These are phyloP conservation scores for Cactoblastis cactorum DNA, from an alignment of 2,888 invertebrate species.

Conservation along the genomic window DNA sequence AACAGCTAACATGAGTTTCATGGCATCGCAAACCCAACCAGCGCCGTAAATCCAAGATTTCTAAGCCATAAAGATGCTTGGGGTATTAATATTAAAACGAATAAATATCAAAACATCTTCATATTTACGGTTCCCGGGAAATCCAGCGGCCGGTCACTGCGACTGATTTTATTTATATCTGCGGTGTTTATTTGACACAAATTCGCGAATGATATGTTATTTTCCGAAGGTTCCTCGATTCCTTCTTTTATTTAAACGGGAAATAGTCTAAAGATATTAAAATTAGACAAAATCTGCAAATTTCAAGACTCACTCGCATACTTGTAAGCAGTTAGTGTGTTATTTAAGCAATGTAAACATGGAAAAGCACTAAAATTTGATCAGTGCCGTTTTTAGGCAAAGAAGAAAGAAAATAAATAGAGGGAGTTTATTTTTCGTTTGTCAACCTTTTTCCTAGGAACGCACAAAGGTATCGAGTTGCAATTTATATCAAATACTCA, in stretches of 20 bases:
- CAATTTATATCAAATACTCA: too few species aligned
- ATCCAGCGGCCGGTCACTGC: slow-evolving; percentile 17
- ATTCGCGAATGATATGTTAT: slow-evolving; percentile 1
- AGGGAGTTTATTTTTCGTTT: too few species aligned
- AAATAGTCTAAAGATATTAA: neutral
- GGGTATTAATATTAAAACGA: slow-evolving; percentile 20
- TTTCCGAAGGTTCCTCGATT: neutral
- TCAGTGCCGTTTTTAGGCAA: too few species aligned
- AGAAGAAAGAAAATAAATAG: too few species aligned
- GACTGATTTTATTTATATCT: neutral
- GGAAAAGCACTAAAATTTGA: too few species aligned
- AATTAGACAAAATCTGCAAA: neutral
- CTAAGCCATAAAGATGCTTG: neutral
- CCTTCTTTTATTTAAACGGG: neutral
- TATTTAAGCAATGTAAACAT: too few species aligned
- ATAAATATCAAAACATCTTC: slow-evolving; percentile 16
- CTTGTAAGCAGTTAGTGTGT: neutral
- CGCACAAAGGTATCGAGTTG: too few species aligned
- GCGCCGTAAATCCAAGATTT: neutral
- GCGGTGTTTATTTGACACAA: slow-evolving; percentile 10
- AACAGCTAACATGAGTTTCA: neutral
- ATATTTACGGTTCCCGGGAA: slow-evolving; percentile 27
- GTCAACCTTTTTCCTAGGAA: too few species aligned
- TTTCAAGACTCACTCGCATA: neutral
- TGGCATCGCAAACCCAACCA: neutral